Conservation (phyloP, 2,113 vertebrate species). For the Callithrix jacchus region DNA sequence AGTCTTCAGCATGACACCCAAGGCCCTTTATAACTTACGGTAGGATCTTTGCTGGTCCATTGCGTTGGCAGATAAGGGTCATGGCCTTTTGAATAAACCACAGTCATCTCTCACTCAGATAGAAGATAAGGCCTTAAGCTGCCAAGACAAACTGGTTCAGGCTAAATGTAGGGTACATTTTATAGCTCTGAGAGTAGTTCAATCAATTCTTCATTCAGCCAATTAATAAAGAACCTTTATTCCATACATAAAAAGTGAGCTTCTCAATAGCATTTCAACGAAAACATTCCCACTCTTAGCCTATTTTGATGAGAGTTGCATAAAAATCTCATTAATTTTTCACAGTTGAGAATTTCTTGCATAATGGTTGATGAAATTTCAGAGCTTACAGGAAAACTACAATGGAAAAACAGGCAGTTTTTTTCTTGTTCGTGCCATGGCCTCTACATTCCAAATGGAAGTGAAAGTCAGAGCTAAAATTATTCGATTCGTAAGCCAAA, state of each 20-base stretch:
- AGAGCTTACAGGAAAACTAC: background rate
- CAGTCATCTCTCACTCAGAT: background rate
- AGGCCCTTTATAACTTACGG: background rate
- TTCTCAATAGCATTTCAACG: slow-evolving; percentile 12
- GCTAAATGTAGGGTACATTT: background rate
- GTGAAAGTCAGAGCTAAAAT: slow-evolving; percentile 20
- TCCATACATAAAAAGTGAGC: background rate
- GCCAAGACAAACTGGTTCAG: background rate
- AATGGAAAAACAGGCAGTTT: background rate
- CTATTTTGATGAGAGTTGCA: background rate
- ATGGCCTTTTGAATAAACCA: background rate
- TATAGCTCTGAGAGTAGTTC: background rate
- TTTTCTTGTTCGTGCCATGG: slow-evolving; percentile 39
- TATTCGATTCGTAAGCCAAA: slow-evolving; percentile 33
- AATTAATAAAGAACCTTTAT: background rate
- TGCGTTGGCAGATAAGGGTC: background rate
- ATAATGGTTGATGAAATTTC: slow-evolving; percentile 51
- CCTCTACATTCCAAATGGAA: background rate
- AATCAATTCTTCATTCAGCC: background rate
- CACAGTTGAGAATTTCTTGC: slow-evolving; percentile 30
- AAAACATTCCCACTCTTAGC: background rate
- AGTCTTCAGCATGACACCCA: background rate
- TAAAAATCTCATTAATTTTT: slow-evolving; percentile 48
- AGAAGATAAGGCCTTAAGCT: background rate
- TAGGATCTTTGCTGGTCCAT: background rate